These are phyloP conservation scores for Tetanocera ferruginea DNA, from an alignment of 2,888 invertebrate genomes.

Conservation along the genomic window DNA sequence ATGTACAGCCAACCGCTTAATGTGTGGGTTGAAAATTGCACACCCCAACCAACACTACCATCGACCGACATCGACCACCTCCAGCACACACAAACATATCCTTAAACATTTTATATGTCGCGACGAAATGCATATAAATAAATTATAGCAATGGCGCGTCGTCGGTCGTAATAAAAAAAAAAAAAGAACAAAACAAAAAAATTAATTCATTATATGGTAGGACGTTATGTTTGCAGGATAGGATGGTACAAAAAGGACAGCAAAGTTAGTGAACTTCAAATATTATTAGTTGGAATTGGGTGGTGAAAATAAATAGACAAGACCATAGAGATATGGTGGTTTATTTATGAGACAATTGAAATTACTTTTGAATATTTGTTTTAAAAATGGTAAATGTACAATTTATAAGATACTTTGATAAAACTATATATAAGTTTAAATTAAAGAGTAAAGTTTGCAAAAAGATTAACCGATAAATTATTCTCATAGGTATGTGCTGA, in stretches of 20 bases:
- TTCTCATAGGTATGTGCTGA: too few relatives aligned
- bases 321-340: background rate
- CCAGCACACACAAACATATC: background rate
- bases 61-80: background rate
- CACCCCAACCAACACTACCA: slow-evolving; percentile 45
- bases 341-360: background rate
- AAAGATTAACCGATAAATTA: too few relatives aligned
- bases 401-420: too few relatives aligned
- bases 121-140: slow-evolving; percentile 69
- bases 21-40: slow-evolving; percentile 47
- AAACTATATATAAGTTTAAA: too few relatives aligned
- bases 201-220: background rate
- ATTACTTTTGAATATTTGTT: background rate
- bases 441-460: too few relatives aligned
- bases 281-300: background rate
- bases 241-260: background rate
- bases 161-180: slow-evolving; percentile 4
- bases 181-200: background rate
- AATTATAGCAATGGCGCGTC: slow-evolving; percentile 66
- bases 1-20: slow-evolving; percentile 44
- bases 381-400: background rate
- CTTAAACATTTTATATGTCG: slow-evolving; percentile 54
- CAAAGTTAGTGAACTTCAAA: slow-evolving; percentile 14
- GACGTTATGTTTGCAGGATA: background rate
- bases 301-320: background rate